Base-by-base conservation (phyloP, 2,113 vertebrate species). In the Morone saxatilis region DNA sequence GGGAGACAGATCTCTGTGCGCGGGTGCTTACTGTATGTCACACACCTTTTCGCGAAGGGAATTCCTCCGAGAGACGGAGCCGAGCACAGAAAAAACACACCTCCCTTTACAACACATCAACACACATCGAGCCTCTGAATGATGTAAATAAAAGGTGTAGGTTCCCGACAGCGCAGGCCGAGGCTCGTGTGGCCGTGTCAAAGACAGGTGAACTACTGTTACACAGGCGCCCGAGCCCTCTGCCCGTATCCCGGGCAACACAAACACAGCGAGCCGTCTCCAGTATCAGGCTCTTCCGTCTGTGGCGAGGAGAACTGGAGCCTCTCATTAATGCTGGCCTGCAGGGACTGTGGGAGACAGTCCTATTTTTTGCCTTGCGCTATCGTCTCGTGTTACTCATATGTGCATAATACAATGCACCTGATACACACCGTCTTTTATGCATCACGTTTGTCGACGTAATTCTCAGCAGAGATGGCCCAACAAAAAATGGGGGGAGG, bases 251-350 rank as follows among this genome's bases (percentile, higher is more conserved):
- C 93, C 3, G 0, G 91, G 94, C 76, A 92, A 95, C 94, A 19
- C 82, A 85, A 92, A 93, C 94, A 94, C 91, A 88, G 86, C 22
- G 56, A 83, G 47, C 76, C 73, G 83, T 95, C 94, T 96, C 94
- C 86, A 78, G 91, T 95, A 91, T 95, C 94, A 88, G 56, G 68
- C 86, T 90, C 79, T 38, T 83, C 75, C 22, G 70, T 78, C 88
- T 90, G 51, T 72, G 78, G 85, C 51, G 86, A 75, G 72, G 76
- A 77, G 80, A 84, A 78, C 68, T 78, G n/a, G 73, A 91, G 90
- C 81, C 77, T 88, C 86, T 93, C 91, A 89, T 93, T 93, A 94
- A 90, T 38, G 80, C 84, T 5, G 40, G 80, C 90, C 84, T 31
- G 65, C 78, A 76, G 93, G 92, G 87, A 92, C 81, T 76, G 41